Percentiles rank a stretch among this genome's conserved stretches.
These are phyloP conservation scores for Coleophora deauratella DNA, from an alignment of 2,888 invertebrate species.

Conservation along the genomic window DNA sequence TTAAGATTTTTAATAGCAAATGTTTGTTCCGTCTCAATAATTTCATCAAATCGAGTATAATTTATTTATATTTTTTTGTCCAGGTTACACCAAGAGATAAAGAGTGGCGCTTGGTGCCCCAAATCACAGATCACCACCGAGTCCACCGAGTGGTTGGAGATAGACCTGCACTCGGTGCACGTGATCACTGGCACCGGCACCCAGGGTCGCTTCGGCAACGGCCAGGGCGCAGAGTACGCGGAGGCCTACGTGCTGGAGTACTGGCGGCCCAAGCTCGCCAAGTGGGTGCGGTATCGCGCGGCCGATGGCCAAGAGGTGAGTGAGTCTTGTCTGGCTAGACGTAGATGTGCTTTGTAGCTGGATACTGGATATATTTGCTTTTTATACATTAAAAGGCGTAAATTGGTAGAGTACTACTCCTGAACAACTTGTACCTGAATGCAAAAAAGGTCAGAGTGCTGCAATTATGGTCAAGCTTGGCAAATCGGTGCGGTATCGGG, in stretches of 20 bases:
- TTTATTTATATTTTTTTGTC: neutral
- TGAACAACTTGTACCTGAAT: no score
- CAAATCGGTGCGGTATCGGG: constrained; percentile 88
- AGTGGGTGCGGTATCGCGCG: constrained; percentile 88
- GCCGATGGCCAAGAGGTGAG: constrained; percentile 84
- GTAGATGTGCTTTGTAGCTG: neutral
- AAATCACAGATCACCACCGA: constrained; percentile 85
- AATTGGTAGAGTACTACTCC: no score
- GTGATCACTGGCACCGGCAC: constrained; percentile 87
- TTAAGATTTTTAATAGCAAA: no score
- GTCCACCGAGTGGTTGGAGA: constrained; percentile 84
- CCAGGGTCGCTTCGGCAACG: constrained; percentile 94
- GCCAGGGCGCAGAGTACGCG: constrained; percentile 90
- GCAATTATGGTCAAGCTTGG: constrained; percentile 85
- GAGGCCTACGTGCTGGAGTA: constrained; percentile 90
- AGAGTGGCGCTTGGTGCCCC: constrained; percentile 96
- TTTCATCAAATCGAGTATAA: no score
- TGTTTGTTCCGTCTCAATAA: no score
- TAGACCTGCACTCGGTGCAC: constrained; percentile 84
- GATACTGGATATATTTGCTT: no score
- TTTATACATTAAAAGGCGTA: no score
- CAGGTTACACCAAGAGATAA: constrained; percentile 87
- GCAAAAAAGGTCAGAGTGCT: constrained; percentile 86
- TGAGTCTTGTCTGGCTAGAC: neutral
- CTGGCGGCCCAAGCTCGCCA: constrained; percentile 84